Percentiles rank a stretch among this genome's conserved stretches.
phyloP scores from a whole-genome alignment of 2,797 vertebrate genomes.

The Remorina albescens region DNA sequence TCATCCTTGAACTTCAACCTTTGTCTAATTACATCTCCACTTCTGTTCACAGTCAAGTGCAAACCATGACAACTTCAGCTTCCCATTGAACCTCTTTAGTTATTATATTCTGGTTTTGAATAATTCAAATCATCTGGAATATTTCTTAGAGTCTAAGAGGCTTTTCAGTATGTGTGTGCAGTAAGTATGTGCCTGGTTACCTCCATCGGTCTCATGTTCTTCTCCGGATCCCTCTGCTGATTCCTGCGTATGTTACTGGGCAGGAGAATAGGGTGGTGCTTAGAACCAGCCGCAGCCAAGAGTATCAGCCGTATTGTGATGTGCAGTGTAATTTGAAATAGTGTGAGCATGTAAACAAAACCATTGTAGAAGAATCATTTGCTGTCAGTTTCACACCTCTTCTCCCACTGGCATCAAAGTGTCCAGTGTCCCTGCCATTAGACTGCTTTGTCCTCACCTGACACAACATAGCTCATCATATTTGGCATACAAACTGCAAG shows the following conservation, averaged over 20 bases:
- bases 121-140: slow-evolving; percentile 13
- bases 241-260: slow-evolving; percentile 15
- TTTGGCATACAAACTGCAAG: background rate
- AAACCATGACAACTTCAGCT: background rate
- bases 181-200: slow-evolving; percentile 13
- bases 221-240: background rate
- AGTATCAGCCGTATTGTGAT: slow-evolving; percentile 15
- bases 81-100: background rate
- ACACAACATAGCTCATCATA: background rate
- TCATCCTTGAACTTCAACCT: background rate
- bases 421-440: background rate
- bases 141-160: slow-evolving; percentile 10
- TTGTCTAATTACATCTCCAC: background rate
- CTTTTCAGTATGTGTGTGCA: too few relatives aligned
- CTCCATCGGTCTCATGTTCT: slow-evolving; percentile 7
- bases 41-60: background rate
- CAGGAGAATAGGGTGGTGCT: slow-evolving; percentile 21
- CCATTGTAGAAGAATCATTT: slow-evolving; percentile 9
- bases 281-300: slow-evolving; percentile 5
- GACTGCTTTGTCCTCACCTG: background rate
- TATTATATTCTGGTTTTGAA: background rate
- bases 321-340: slow-evolving; percentile 20
- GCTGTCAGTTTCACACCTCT: slow-evolving; percentile 8
- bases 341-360: slow-evolving; percentile 24
- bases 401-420: background rate